These are phyloP conservation scores for Psilanteris sp. DNA, from an alignment of 1,140 invertebrate species.

Conservation along the genomic window DNA sequence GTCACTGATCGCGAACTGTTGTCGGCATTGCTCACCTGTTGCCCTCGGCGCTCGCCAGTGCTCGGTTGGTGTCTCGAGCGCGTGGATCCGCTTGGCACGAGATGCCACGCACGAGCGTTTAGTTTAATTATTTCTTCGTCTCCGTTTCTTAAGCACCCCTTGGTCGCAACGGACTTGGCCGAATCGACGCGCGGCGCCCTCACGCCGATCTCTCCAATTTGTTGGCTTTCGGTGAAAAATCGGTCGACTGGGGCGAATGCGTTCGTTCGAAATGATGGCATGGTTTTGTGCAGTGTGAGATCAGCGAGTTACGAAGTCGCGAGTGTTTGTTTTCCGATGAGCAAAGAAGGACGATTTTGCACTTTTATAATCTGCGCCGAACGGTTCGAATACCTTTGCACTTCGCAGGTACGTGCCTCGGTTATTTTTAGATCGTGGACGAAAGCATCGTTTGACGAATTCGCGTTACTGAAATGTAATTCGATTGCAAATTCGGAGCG, in stretches of 20 bases:
- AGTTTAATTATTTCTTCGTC: slow-evolving; percentile 29
- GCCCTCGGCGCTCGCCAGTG: slow-evolving; percentile 63
- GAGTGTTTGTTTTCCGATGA: slow-evolving; percentile 32
- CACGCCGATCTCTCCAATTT: slow-evolving; percentile 7
- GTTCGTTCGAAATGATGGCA: slow-evolving; percentile 1
- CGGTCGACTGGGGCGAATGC: not conserved
- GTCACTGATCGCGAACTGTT: slow-evolving; percentile 66
- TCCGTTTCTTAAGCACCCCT: slow-evolving; percentile 10
- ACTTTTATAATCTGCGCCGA: slow-evolving; percentile 30
- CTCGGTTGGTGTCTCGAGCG: slow-evolving; percentile 63
- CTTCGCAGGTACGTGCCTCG: slow-evolving; percentile 45
- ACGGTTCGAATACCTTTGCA: slow-evolving; percentile 39
- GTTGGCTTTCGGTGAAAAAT: not conserved
- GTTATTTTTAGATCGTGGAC: slow-evolving; percentile 51
- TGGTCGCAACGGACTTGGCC: not conserved
- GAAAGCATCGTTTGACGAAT: slow-evolving; percentile 33
- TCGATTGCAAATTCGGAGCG: not conserved
- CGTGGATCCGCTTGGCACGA: slow-evolving; percentile 57
- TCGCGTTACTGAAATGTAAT: slow-evolving; percentile 7
- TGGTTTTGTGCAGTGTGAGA: slow-evolving; percentile 5
- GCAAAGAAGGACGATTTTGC: slow-evolving; percentile 38
- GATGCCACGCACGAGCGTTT: slow-evolving; percentile 52
- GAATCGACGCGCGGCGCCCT: slow-evolving; percentile 26
- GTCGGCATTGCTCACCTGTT: slow-evolving; percentile 67
- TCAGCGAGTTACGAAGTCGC: not conserved